These are phyloP conservation scores for Macroglossus sobrinus DNA, from an alignment of 2,113 vertebrate species.

Conservation along the genomic window DNA sequence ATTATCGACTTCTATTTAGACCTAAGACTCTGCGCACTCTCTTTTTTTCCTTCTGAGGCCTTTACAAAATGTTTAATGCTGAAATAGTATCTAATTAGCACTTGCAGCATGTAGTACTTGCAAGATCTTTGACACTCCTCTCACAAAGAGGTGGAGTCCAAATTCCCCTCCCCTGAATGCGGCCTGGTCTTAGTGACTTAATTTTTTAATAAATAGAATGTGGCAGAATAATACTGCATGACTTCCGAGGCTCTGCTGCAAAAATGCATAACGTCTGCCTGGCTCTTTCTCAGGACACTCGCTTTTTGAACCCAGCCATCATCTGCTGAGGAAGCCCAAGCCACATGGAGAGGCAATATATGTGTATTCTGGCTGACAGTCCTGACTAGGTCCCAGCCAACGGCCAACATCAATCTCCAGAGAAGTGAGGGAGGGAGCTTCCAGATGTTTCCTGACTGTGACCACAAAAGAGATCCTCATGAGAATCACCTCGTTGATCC, in stretches of 20 bases:
- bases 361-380: background rate
- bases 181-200: background rate
- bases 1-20: background rate
- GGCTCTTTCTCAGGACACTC: background rate
- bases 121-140: background rate
- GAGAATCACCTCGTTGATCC: background rate
- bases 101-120: background rate
- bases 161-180: background rate
- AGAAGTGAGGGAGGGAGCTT: background rate
- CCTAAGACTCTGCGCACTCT: background rate
- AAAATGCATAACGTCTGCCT: background rate
- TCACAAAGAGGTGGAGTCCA: background rate
- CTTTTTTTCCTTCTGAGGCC: background rate
- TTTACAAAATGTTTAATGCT: background rate
- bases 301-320: background rate
- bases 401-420: background rate
- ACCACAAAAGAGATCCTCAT: background rate
- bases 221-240: background rate
- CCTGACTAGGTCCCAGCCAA: background rate
- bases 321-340: background rate
- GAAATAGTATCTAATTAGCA: background rate
- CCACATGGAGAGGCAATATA: background rate
- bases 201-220: background rate
- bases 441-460: background rate
- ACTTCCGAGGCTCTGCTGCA: background rate